These are phyloP conservation scores for Lacerta viridis DNA, from an alignment of 2,797 vertebrate genomes.

Conservation along the genomic window DNA sequence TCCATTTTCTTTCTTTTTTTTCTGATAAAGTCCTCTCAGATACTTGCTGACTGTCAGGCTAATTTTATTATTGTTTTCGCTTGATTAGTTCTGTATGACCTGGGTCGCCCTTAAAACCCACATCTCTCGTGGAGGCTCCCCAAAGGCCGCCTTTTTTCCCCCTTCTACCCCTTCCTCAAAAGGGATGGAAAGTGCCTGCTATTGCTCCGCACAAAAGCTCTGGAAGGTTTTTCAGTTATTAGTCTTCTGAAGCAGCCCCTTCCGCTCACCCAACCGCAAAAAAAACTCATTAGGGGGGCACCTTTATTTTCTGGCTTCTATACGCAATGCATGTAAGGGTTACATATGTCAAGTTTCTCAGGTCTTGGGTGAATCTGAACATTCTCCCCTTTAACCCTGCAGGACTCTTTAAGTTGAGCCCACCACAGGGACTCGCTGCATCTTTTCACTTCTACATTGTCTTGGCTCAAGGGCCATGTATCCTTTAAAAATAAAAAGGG, in stretches of 20 bases:
- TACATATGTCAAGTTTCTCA: conserved; percentile 81
- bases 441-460: conserved; percentile 20
- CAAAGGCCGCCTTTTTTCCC: conserved; percentile 72
- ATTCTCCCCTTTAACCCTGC: conserved; percentile 69
- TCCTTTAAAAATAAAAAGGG: conserved; percentile 24
- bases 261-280: conserved; percentile 91
- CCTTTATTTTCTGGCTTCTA: conserved; percentile 80
- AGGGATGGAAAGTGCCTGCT: conserved; percentile 82
- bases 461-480: conserved; percentile 47
- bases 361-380: conserved; percentile 77
- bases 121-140: conserved; percentile 84
- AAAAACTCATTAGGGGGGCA: conserved; percentile 90
- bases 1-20: conserved; percentile 77
- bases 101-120: conserved; percentile 88
- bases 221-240: conserved; percentile 75
- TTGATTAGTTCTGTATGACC: conserved; percentile 91
- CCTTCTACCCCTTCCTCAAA: conserved; percentile 42
- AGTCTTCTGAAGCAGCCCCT: conserved; percentile 75
- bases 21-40: conserved; percentile 89
- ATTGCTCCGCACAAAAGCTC: conserved; percentile 88
- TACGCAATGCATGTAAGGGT: conserved; percentile 80
- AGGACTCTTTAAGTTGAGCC: conserved; percentile 31
- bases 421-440: conserved; percentile 21
- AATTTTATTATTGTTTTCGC: conserved; percentile 88
- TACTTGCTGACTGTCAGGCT: conserved; percentile 86